Base-by-base conservation (phyloP, 1,140 invertebrate genomes). In the Hirudo medicinalis region DNA sequence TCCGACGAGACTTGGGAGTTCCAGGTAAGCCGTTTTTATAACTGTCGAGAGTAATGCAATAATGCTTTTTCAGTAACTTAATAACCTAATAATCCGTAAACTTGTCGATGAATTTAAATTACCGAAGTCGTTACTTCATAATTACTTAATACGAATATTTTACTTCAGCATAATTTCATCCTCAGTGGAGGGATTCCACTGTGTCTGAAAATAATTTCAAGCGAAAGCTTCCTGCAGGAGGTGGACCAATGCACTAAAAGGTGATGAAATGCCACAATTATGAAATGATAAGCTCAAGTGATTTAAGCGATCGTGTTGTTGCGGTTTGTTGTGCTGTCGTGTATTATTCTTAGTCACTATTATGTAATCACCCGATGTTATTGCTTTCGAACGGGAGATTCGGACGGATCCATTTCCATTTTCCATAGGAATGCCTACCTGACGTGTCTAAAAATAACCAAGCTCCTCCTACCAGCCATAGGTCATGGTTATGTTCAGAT, bases 361-460 rank as follows among this genome's bases (percentile, higher is more conserved):
- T 49, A 49, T 17, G 9, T 15, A 5, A 17, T 15, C 43, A 13
- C 6, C 2, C 6, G 32, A 36, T 36, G 43, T 15, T 17, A 49
- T 8, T 1, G 15, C 43, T 49, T 49, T 13, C 43, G 11, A 5
- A 49, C 29, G n/a, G n/a, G n/a, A n/a, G n/a, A n/a, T n/a, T n/a
- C 60, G 17, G 20, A 20, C 22, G 8, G 13, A 63, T 32, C 1
- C 11, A 63, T 53, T 54, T 71, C 15, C 29, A 69, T 32, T 66
- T 72, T 72, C 76, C 79, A 22, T 78, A 87, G 87, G 78, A 88
- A 89, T 60, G 91, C 91, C 0, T 93, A 91, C 81, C 85, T 93
- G 75, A 88, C 90, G 66, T 88, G 94, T 67, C 83, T 97, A 67
- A 91, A 92, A 80, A 85, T 97, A 68, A 89, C 88, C 69, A 97